phyloP scores from a whole-genome alignment of 2,113 vertebrate species.

The Dicerorhinus sumatrensis region DNA sequence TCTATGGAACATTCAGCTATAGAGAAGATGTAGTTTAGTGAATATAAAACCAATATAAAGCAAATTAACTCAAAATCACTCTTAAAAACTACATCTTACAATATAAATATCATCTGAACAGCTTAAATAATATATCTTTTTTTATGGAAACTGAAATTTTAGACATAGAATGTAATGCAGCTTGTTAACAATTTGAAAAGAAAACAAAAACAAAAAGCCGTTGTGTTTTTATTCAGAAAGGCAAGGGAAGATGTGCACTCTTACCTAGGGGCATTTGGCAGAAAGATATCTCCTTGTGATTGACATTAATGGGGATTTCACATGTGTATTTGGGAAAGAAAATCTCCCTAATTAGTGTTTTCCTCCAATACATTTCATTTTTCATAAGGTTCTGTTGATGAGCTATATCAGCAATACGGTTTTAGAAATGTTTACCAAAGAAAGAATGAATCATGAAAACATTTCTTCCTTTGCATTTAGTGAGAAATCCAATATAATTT shows the following conservation, averaged over 20 bases:
- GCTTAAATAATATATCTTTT: neutral
- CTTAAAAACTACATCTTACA: neutral
- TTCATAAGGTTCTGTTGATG: conserved; percentile 72
- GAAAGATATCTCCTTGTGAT: conserved; percentile 54
- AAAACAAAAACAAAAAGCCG: neutral
- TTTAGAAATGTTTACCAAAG: conserved; percentile 76
- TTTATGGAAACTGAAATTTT: neutral
- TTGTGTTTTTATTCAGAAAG: conserved; percentile 45
- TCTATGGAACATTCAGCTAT: neutral
- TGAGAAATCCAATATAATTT: conserved; percentile 70
- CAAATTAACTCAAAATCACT: neutral
- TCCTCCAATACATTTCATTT: conserved; percentile 67
- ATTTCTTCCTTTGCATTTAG: conserved; percentile 67
- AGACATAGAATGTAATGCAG: neutral
- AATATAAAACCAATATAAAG: neutral
- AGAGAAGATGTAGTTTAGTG: neutral
- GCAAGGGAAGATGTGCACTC: neutral
- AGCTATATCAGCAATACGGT: conserved; percentile 70
- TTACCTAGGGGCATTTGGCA: conserved; percentile 49
- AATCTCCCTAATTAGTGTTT: conserved; percentile 74
- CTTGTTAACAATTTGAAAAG: neutral
- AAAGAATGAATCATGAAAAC: conserved; percentile 73
- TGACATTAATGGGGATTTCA: conserved; percentile 70
- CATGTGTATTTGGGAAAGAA: conserved; percentile 54
- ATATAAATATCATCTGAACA: neutral